Base-by-base conservation (phyloP, 2,888 invertebrate species). In the Oxyscelio sp. region DNA sequence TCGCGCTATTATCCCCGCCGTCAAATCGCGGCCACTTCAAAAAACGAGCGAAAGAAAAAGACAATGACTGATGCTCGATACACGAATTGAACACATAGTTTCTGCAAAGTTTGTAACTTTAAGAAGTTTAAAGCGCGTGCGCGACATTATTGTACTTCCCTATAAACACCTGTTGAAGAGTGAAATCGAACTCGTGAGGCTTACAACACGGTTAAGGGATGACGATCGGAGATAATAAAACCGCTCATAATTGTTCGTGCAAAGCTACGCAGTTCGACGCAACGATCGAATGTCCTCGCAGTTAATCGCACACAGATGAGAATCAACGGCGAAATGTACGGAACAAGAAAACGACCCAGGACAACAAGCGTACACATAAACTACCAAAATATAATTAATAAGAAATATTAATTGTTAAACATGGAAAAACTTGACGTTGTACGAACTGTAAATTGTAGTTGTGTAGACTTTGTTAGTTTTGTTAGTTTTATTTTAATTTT, bases 151-250 rank as follows among this genome's bases (percentile, higher is more conserved):
- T 93, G 94, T 94, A 94, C 93, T 94, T 94, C 91, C 93, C 92
- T 91, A 85, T 92, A 92, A 93, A 94, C 94, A 94, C 94, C 94
- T 94, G 94, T 94, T 94, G 94, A 93, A 93, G 93, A 92, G 90
- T 89, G 88, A 91, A 93, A 91, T 92, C 90, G 90, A 92, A 92
- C 92, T 93, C 91, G 92, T 91, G 92, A 89, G 89, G 90, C 90
- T 91, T 89, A 91, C 89, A 87, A 89, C 87, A 90, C 89, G 90
- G 90, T 91, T 93, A 92, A 93, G 91, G 93, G 91, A 92, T 92
- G 82, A 78, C 78, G 63, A 81, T 77, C 43, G 74, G 90, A 89
- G 90, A 89, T 90, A 91, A 91, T 91, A 91, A 92, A 92, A 90
- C 90, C 87, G 90, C 87, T 89, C 89, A 91, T 90, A 90, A 75